Conservation (phyloP, 2,888 invertebrate genomes). For the Acleris holmiana region DNA sequence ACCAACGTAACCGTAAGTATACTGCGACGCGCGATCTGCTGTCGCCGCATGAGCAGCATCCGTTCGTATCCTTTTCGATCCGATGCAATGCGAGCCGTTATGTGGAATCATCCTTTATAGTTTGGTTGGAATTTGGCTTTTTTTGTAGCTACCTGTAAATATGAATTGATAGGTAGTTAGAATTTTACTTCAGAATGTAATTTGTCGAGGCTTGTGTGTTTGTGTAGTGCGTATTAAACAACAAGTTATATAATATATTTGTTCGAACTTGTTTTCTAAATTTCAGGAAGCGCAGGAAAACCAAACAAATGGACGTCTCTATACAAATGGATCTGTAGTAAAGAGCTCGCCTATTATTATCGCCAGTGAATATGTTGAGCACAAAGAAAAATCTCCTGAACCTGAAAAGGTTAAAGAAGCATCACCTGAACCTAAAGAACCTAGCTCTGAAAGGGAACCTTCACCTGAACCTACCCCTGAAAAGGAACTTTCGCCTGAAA, state of each 20-base stretch:
- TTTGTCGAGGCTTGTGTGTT: slow-evolving; percentile 6
- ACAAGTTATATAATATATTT: not conserved
- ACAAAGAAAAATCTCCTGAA: slow-evolving; percentile 54
- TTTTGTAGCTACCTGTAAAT: slow-evolving; percentile 6
- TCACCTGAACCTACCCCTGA: slow-evolving; percentile 34
- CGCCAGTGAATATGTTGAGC: slow-evolving; percentile 68
- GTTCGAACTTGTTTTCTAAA: slow-evolving; percentile 11
- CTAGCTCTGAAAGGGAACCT: slow-evolving; percentile 33
- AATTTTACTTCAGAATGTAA: slow-evolving; percentile 10
- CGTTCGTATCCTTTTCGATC: no score
- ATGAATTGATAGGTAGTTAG: slow-evolving; percentile 1
- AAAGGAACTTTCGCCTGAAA: slow-evolving; percentile 17
- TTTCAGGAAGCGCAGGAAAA: slow-evolving; percentile 74
- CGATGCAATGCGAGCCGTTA: no score
- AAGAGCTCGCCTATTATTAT: slow-evolving; percentile 73
- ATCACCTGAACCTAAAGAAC: slow-evolving; percentile 43
- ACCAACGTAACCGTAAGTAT: no score
- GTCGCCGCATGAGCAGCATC: no score
- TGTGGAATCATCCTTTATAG: no score
- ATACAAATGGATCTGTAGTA: slow-evolving; percentile 74
- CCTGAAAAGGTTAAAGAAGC: slow-evolving; percentile 44
- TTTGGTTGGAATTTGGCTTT: slow-evolving; percentile 23
- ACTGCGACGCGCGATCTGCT: no score
- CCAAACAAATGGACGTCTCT: slow-evolving; percentile 61
- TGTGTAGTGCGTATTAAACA: slow-evolving; percentile 14